Base-by-base conservation (phyloP, 2,113 vertebrate species). In the Urocynchramus pylzowi region DNA sequence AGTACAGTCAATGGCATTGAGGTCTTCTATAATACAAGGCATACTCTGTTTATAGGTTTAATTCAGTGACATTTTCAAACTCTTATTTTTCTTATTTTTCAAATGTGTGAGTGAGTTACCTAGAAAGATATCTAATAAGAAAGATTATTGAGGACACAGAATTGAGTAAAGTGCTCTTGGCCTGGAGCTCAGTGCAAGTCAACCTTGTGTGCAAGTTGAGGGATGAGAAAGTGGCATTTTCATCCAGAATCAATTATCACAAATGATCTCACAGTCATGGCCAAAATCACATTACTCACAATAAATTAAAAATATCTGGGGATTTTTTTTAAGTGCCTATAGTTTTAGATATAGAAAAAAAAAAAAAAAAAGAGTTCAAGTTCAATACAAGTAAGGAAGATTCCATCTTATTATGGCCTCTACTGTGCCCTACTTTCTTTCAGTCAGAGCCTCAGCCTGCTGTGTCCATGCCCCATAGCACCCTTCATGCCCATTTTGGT, bases 211-310 rank as follows among this genome's bases (percentile, higher is more conserved):
- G 54, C 70, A 93, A 95, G 89, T 84, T 93, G 90, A 95, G 39
- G 68, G 19, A 95, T 81, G 41, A 95, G 76, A 96, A 89, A 94
- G 63, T 88, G 30, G 33, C 60, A 84, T 93, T 95, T 93, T 93
- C 89, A 61, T 92, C 68, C 93, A 95, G 91, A 95, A 93, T 81
- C 91, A 95, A 96, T 96, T 95, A 93, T 78, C 86, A 89, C 68
- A 97, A 95, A 97, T 93, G 95, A 65, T 93, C 76, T 60, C 44
- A 90, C 17, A 92, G 79, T 84, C 83, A 84, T 63, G 20, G 94
- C 94, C 96, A 92, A 93, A 93, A 75, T 89, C 94, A 92, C 84
- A 93, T 96, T 95, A 93, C 80, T 96, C 2, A 27, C 68, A 90
- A 92, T 95, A 95, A 96, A 95, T 95, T 93, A 86, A 80, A 52